These are phyloP conservation scores for Dioctria rufipes DNA, from an alignment of 2,888 invertebrate genomes.

Conservation along the genomic window DNA sequence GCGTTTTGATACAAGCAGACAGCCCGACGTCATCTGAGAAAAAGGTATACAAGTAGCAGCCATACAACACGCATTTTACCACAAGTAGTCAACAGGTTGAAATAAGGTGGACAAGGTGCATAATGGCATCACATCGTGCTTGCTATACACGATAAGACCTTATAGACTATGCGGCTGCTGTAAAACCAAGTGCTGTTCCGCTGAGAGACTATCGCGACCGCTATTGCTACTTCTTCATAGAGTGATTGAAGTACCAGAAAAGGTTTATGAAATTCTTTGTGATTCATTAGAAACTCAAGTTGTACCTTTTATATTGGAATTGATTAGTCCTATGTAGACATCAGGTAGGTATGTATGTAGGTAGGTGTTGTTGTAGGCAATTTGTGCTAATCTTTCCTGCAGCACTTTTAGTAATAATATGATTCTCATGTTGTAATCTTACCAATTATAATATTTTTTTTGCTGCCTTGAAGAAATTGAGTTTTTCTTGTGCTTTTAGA, in stretches of 20 bases:
- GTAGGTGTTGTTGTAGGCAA: no score
- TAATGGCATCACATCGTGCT: slow-evolving; percentile 9
- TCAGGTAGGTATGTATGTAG: no score
- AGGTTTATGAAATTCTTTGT: slow-evolving; percentile 32
- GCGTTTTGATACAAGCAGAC: slow-evolving; percentile 51
- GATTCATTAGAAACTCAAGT: slow-evolving; percentile 7
- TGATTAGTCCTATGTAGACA: no score
- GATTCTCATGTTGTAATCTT: no score
- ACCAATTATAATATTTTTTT: no score
- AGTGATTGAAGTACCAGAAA: slow-evolving; percentile 18
- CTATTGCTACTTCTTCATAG: neutral
- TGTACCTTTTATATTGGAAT: no score
- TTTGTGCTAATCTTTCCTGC: no score
- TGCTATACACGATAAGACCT: slow-evolving; percentile 8
- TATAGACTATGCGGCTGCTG: neutral
- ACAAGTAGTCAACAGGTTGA: slow-evolving; percentile 38
- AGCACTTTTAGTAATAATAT: no score
- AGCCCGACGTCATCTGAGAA: slow-evolving; percentile 56
- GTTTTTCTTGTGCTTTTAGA: no score
- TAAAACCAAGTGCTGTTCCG: slow-evolving; percentile 4
- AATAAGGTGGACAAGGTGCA: slow-evolving; percentile 39
- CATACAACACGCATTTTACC: slow-evolving; percentile 48
- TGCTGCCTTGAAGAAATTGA: no score
- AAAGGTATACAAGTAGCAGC: slow-evolving; percentile 17
- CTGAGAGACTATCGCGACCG: slow-evolving; percentile 13